Conservation (phyloP, 2,113 vertebrate genomes). For the Ondatra zibethicus region DNA sequence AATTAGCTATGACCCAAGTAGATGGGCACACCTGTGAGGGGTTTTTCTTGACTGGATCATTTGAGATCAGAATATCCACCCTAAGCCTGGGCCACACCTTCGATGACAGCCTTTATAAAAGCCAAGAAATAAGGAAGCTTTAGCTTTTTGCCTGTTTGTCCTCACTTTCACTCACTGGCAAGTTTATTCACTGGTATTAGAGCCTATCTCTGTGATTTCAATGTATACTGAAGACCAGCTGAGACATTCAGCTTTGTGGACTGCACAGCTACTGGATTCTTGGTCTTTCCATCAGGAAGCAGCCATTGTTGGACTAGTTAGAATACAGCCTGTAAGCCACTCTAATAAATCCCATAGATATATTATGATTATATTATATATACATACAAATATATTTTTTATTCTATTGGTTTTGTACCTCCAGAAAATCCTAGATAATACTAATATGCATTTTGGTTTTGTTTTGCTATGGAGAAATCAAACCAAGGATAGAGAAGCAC, state of each 20-base stretch:
- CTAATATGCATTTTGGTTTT: background rate
- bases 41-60: background rate
- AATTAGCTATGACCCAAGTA: background rate
- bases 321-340: background rate
- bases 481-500: background rate
- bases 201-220: background rate
- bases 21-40: background rate
- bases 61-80: background rate
- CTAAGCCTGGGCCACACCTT: background rate
- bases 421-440: background rate
- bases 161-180: background rate
- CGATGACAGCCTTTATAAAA: background rate
- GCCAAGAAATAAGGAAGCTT: background rate
- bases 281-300: background rate
- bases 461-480: background rate
- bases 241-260: background rate
- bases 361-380: background rate
- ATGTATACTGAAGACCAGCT: background rate
- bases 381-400: background rate
- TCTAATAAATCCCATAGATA: background rate
- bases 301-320: background rate
- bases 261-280: background rate
- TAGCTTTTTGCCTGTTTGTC: background rate
- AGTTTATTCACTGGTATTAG: background rate
- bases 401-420: background rate